These are phyloP conservation scores for Monoplex corrugatus DNA, from an alignment of 2,888 invertebrate species.

Conservation along the genomic window DNA sequence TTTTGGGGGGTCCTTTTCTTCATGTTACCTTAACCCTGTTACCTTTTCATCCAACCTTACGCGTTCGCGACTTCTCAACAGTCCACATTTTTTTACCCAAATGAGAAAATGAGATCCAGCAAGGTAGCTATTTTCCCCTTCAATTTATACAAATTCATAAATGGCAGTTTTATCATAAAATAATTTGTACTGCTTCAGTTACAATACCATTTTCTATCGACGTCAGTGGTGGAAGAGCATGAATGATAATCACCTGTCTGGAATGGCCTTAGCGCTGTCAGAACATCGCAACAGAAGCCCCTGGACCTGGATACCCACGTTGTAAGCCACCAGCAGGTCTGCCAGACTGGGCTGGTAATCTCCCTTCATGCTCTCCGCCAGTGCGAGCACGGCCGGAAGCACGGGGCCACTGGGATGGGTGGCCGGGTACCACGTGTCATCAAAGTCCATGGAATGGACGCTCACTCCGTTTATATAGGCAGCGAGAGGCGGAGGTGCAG, in stretches of 20 bases:
- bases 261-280: constrained; percentile 65
- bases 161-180: too few species aligned
- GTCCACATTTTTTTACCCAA: too few species aligned
- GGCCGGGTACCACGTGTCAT: constrained; percentile 74
- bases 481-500: constrained; percentile 57
- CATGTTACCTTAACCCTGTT: too few species aligned
- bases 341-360: constrained; percentile 58
- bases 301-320: constrained; percentile 71
- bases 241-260: constrained; percentile 63
- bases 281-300: constrained; percentile 69
- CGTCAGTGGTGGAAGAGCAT: too few species aligned
- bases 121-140: too few species aligned
- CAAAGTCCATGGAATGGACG: constrained; percentile 73
- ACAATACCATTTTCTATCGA: too few species aligned
- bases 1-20: too few species aligned
- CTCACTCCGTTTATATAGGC: constrained; percentile 69
- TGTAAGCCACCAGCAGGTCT: constrained; percentile 69
- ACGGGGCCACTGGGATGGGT: constrained; percentile 73
- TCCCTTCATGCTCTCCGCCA: constrained; percentile 62
- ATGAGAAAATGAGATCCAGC: too few species aligned
- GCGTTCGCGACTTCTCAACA: too few species aligned
- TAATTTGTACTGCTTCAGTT: too few species aligned
- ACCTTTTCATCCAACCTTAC: too few species aligned
- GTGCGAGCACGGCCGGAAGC: constrained; percentile 66
- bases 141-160: too few species aligned